Base-by-base conservation (phyloP, 2,888 invertebrate species). In the Phalera bucephala region DNA sequence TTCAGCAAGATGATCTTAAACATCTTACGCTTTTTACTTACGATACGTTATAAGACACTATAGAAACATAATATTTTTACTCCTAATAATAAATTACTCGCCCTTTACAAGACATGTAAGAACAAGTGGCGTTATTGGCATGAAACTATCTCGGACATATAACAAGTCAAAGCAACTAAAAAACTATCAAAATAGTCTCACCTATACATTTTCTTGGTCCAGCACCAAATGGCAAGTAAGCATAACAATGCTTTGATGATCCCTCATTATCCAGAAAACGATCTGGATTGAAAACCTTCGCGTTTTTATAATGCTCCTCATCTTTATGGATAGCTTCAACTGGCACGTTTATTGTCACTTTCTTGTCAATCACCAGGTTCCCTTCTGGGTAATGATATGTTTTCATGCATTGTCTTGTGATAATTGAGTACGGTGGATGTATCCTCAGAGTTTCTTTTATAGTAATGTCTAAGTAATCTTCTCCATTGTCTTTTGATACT, bases 161-260 rank as follows among this genome's bases (percentile, higher is more conserved):
- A n/a, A n/a, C n/a, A n/a, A n/a, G n/a, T n/a, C n/a, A n/a, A n/a
- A n/a, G n/a, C n/a, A n/a, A n/a, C n/a, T n/a, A n/a, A n/a, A n/a
- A n/a, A n/a, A n/a, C n/a, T n/a, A n/a, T n/a, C n/a, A n/a, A n/a
- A n/a, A 14, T 31, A 8, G 31, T 63, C 83, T 79, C 63, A 89
- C 88, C 87, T 45, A 84, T 64, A 52, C 88, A 89, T 68, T 80
- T 86, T 36, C 85, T 80, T 14, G 87, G 86, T 27, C 90, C 90
- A 8, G 74, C 78, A 21, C 90, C 88, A 52, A 86, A 90, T 3
- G 89, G 86, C 33, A 88, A 57, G 57, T 72, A 88, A 0, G 78
- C 54, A 40, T 71, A 76, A 30, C 71, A 64, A 39, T 75, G 71
- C 12, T 59, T 65, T 0, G 60, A 52, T 0, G 66, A 49, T 15